Percentiles rank a stretch among this genome's conserved stretches.
phyloP scores from a whole-genome alignment of 2,888 invertebrate genomes.

The Ochropleura leucogaster region DNA sequence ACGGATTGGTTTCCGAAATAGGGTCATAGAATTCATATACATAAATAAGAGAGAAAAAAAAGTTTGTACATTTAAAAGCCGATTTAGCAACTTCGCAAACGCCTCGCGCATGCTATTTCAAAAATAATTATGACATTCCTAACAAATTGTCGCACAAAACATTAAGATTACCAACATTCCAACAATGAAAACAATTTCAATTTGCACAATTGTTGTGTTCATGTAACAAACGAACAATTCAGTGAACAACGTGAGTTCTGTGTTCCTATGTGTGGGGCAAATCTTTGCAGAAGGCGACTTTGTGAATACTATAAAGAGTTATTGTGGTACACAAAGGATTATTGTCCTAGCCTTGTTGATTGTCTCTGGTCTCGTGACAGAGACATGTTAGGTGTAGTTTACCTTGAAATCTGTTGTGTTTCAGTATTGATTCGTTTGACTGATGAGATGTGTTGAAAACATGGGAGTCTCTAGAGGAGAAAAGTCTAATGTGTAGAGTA shows the following conservation, averaged over 20 bases:
- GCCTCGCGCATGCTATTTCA: conserved; percentile 34
- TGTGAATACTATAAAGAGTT: conserved; percentile 84
- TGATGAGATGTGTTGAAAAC: conserved; percentile 2
- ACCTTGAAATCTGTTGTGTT: conserved; percentile 72
- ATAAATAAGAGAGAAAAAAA: not conserved
- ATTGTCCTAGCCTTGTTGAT: conserved; percentile 85
- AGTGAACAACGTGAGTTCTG: conserved; percentile 72
- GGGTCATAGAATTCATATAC: no score
- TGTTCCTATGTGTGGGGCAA: conserved; percentile 78
- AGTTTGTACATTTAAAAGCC: not conserved
- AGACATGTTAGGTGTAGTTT: conserved; percentile 69
- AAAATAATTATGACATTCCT: conserved; percentile 47
- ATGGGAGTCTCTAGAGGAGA: not conserved
- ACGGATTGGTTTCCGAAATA: not conserved
- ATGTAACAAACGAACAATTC: conserved; percentile 78
- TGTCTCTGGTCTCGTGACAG: conserved; percentile 78
- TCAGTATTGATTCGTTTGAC: conserved; percentile 47
- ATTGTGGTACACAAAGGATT: conserved; percentile 82
- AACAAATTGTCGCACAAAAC: conserved; percentile 48
- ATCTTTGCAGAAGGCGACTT: conserved; percentile 86
- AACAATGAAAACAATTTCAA: conserved; percentile 64
- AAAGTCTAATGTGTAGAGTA: not conserved
- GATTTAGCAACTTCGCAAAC: conserved; percentile 9
- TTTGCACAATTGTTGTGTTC: conserved; percentile 72
- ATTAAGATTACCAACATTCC: conserved; percentile 58